These are phyloP conservation scores for Sinohyriopsis cumingii DNA, from an alignment of 2,888 invertebrate species.

Conservation along the genomic window DNA sequence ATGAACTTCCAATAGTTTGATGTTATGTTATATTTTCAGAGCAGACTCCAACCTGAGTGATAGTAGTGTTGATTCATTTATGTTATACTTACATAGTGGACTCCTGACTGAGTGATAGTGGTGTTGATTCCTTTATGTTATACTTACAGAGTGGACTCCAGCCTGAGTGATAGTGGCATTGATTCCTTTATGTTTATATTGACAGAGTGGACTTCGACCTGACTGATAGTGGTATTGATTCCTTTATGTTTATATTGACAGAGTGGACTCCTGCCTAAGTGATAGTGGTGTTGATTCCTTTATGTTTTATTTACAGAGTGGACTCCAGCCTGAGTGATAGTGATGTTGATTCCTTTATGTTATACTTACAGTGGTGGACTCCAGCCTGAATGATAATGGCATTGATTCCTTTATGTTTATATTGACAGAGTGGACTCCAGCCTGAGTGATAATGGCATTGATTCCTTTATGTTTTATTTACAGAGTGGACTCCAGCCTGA, in stretches of 20 bases:
- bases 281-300: slow-evolving; percentile 58
- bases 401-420: slow-evolving; percentile 36
- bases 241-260: slow-evolving; percentile 22
- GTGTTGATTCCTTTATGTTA: slow-evolving; percentile 47
- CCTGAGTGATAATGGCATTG: slow-evolving; percentile 32
- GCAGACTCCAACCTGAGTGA: slow-evolving; percentile 42
- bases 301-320: slow-evolving; percentile 21
- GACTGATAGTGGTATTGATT: slow-evolving; percentile 40
- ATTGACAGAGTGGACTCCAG: slow-evolving; percentile 32
- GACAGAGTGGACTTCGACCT: slow-evolving; percentile 30
- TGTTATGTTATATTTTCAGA: slow-evolving; percentile 20
- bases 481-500: slow-evolving; percentile 34
- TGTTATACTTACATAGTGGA: slow-evolving; percentile 28
- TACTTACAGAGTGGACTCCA: slow-evolving; percentile 30
- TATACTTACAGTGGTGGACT: slow-evolving; percentile 28
- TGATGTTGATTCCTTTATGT: slow-evolving; percentile 49
- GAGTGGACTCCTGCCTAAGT: slow-evolving; percentile 33
- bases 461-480: slow-evolving; percentile 31
- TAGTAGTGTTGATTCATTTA: slow-evolving; percentile 53
- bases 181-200: slow-evolving; percentile 38
- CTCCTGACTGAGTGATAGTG: slow-evolving; percentile 47
- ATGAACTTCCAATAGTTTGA: neutral
- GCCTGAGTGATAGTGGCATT: slow-evolving; percentile 23
- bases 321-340: slow-evolving; percentile 46
- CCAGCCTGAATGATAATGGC: slow-evolving; percentile 27